Evolutionary conservation across 1,140 invertebrate genomes (phyloP), one percentile per base, ranked within the genome.

Genomic region (Panagrolaimus sp.): DNA sequence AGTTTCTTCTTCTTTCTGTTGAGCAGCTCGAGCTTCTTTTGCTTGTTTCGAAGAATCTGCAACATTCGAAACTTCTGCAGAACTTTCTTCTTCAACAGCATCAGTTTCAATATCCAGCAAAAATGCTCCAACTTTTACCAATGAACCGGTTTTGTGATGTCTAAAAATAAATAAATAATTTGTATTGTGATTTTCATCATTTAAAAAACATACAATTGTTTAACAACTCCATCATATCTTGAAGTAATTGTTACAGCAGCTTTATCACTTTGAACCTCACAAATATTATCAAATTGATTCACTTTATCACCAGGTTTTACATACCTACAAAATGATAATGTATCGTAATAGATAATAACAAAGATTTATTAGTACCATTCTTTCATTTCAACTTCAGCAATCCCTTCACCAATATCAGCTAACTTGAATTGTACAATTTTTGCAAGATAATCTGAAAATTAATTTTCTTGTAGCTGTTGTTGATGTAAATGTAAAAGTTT

Each of bases 361-460:
- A 14, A 38, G n/a, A n/a, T n/a, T n/a, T n/a, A 43, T 46, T 65
- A 70, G 87, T 86, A 91, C 94, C 96, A 98, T 89, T 98, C 94
- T 87, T 96, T 97, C 24, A 99, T 86, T 45, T 90, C 89, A 43
- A 99, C 96, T 88, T 99, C 96, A 77, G 90, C 88, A 70, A 99
- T 99, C 9, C 96, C 96, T 87, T 99, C 96, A 1, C 96, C 96
- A 80, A 99, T 99, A 86, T 99, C 96, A n/a, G 94, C 92, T 63
- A 99, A 86, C 78, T 93, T 91, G 84, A 96, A 98, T 47, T 90
- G 88, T 21, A 93, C 78, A 62, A 84, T 24, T 76, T 81, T 76
- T 26, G 55, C 68, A 12, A 75, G 47, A 17, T 43, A 58, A 38
- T 21, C 74, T 76, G n/a, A 71, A 78, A 76, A 71, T 7, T 4